Base-by-base conservation (phyloP, 2,797 vertebrate genomes). In the Pantherophis alleghaniensis region DNA sequence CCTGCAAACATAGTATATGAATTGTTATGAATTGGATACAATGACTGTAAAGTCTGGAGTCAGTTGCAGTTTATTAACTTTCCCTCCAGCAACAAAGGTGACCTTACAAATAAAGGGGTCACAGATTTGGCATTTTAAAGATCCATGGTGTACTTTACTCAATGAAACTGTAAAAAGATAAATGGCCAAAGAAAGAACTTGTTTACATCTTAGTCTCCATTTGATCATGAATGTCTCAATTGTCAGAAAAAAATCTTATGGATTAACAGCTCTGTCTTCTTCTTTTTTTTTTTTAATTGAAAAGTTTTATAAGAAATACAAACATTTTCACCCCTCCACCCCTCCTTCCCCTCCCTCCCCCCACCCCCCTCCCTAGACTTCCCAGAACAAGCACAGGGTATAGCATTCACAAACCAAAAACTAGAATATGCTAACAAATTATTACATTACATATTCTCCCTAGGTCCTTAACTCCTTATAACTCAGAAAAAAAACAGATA, bases 231-330 rank as follows among this genome's bases (percentile, higher is more conserved):
- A 95, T 91, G 89, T 90, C 92, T 91, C 94, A 96, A 90, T 95
- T 95, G 69, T 92, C 95, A 89, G 93, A 93, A 93, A 95, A 92
- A 90, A 93, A 90, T 93, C 92, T 90, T 96, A 95, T 95, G 94
- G 96, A 94, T 94, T 95, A 94, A 7, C 0, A 88, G 6, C 66
- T 93, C 92, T 93, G 74, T 51, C 90, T 91, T 18, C 91, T 93
- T 94, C 37, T 37, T 37, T 37, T 37, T 37, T 37, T 37, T 37
- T 37, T 37, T 37, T 37, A 37, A 37, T 37, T 37, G 37, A 37
- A 37, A 37, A 37, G 37, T 37, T 37, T 37, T 37, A 37, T 37
- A 37, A 37, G 37, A 37, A 37, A 37, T 37, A 37, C 37, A 37
- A 37, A 37, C 2, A 37, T 37, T 37, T 37, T 37, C 37, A 37